Evolutionary conservation across 2,113 vertebrate species (phyloP).

Genomic region (Corvus hawaiiensis): DNA sequence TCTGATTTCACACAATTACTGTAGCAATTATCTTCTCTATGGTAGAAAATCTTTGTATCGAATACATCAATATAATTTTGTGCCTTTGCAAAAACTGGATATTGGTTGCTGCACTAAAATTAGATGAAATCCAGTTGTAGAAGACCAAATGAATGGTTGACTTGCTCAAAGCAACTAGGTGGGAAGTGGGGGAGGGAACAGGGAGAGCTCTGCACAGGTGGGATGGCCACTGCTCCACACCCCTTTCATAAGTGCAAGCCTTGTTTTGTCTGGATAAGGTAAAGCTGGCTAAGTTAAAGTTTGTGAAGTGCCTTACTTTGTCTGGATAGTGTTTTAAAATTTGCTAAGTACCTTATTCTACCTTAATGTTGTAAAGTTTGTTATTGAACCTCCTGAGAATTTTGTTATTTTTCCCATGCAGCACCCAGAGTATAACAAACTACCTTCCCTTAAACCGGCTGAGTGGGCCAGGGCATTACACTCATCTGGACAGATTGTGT

Average conservation of each 20-base stretch:
- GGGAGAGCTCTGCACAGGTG: rapidly evolving
- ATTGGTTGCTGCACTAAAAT: neutral
- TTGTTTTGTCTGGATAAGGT: neutral
- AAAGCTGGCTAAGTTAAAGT: no score
- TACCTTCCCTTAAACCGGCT: neutral
- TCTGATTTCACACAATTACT: neutral
- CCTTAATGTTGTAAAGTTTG: neutral
- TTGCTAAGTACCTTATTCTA: neutral
- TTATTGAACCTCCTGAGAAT: neutral
- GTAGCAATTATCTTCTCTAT: neutral
- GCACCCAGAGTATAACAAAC: rapidly evolving
- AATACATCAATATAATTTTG: neutral
- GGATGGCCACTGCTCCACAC: neutral
- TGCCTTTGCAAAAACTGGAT: neutral
- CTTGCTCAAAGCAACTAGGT: neutral
- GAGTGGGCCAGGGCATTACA: neutral
- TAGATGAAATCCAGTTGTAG: neutral
- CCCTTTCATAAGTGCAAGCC: neutral
- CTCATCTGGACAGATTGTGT: neutral
- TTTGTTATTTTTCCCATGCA: neutral
- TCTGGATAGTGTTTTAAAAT: neutral
- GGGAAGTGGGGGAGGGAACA: neutral
- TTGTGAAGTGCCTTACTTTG: neutral
- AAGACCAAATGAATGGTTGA: neutral
- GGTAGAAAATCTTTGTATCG: neutral